Conservation (phyloP, 2,888 invertebrate species). For the Plusia festucae region DNA sequence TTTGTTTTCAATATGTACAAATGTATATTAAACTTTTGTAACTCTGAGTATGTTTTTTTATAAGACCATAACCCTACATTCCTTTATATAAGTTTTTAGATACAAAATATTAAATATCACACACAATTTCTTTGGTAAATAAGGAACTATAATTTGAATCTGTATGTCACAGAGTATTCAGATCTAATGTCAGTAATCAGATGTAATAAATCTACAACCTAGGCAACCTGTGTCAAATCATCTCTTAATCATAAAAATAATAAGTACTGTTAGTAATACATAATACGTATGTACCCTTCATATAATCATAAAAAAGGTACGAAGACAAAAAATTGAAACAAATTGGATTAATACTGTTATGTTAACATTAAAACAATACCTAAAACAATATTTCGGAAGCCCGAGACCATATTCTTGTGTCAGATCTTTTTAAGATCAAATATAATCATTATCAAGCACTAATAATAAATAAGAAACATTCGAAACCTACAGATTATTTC, state of each 20-base stretch:
- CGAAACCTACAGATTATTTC: conserved; percentile 66
- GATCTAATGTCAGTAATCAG: no score
- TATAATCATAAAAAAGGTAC: background rate
- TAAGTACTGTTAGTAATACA: background rate
- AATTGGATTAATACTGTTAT: background rate
- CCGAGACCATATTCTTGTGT: conserved; percentile 30
- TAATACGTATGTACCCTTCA: conserved; percentile 1
- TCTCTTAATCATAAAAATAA: background rate
- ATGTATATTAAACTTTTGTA: conserved; percentile 84
- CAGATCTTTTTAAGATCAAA: background rate
- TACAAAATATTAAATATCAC: conserved; percentile 11
- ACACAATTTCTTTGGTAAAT: conserved; percentile 59
- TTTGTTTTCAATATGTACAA: conserved; percentile 84
- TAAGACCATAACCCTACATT: conserved; percentile 18
- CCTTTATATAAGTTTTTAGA: conserved; percentile 11
- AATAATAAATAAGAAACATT: background rate
- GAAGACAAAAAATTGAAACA: background rate
- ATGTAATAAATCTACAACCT: background rate
- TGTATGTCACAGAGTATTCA: background rate
- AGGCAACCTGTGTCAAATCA: conserved; percentile 5
- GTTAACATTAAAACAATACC: conserved; percentile 23
- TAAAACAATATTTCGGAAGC: conserved; percentile 44
- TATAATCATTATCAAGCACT: background rate
- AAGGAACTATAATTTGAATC: conserved; percentile 32
- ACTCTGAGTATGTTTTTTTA: conserved; percentile 54